Percentiles rank a stretch among this genome's conserved stretches.
Evolutionary conservation across 2,113 vertebrate species (phyloP).

Genomic region (Corythaixoides concolor): DNA sequence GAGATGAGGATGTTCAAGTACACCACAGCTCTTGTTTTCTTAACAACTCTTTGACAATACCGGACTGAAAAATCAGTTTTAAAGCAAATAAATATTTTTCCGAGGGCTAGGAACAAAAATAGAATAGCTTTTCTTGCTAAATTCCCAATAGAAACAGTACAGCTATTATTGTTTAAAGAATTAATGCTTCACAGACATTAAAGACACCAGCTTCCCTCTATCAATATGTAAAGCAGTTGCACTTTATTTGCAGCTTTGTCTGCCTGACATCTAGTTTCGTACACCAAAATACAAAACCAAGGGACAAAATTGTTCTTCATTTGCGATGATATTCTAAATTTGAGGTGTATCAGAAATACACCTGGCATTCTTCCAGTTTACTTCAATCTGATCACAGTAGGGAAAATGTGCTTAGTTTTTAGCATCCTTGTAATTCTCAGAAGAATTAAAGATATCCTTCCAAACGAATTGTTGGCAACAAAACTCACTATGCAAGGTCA

Average conservation of each 20-base stretch:
- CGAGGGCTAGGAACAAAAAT: constrained; percentile 14
- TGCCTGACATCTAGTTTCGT: neutral
- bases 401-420: neutral
- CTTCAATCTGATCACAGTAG: neutral
- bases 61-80: constrained; percentile 17
- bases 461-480: neutral
- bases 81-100: constrained; percentile 25
- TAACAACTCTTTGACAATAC: neutral
- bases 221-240: neutral
- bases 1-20: constrained; percentile 3
- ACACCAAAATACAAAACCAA: neutral
- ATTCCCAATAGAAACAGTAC: constrained; percentile 25
- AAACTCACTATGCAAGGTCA: neutral
- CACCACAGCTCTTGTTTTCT: constrained; percentile 1
- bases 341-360: constrained; percentile 39
- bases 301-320: neutral
- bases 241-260: neutral
- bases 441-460: neutral
- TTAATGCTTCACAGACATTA: constrained; percentile 27
- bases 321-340: neutral
- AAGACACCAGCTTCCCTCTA: neutral
- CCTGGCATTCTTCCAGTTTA: neutral
- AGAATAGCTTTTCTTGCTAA: constrained; percentile 5
- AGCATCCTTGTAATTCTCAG: neutral
- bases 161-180: constrained; percentile 8